Percentiles rank a stretch among this genome's conserved stretches.
Conservation (phyloP, 2,888 invertebrate genomes). For the Scaptomyza cyrtandrae region DNA sequence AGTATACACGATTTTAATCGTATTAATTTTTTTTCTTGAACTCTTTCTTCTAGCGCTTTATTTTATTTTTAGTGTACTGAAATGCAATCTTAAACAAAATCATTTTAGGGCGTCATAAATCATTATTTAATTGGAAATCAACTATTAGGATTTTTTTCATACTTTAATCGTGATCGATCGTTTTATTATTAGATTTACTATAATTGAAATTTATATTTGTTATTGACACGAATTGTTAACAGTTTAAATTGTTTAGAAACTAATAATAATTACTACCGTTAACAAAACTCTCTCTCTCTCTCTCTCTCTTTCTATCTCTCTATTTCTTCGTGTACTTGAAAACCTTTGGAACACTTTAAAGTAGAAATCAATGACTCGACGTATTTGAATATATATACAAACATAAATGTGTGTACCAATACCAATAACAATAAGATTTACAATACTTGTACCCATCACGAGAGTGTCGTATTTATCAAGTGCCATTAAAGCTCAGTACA, state of each 20-base stretch:
- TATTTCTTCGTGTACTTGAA: too few relatives aligned
- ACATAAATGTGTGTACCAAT: constrained; percentile 10
- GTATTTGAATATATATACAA: constrained; percentile 5
- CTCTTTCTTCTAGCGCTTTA: too few relatives aligned
- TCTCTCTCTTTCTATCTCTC: too few relatives aligned
- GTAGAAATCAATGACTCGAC: constrained; percentile 16
- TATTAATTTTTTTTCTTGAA: too few relatives aligned
- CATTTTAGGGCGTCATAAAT: constrained; percentile 24
- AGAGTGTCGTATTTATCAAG: constrained; percentile 19
- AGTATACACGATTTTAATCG: too few relatives aligned
- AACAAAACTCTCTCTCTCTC: background rate
- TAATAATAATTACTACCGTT: background rate
- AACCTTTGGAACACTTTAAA: constrained; percentile 1
- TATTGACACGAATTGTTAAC: constrained; percentile 2
- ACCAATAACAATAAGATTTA: background rate
- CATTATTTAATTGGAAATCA: constrained; percentile 13
- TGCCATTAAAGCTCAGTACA: constrained; percentile 21
- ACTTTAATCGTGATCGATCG: background rate
- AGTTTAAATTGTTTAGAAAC: background rate
- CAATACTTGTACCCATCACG: background rate
- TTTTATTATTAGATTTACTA: background rate
- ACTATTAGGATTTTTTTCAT: constrained; percentile 1
- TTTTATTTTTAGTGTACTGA: too few relatives aligned
- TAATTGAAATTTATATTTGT: background rate
- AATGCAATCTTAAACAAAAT: constrained; percentile 3